Evolutionary conservation across 1,140 invertebrate genomes (phyloP).

Genomic region (Brachionus koreanus): DNA sequence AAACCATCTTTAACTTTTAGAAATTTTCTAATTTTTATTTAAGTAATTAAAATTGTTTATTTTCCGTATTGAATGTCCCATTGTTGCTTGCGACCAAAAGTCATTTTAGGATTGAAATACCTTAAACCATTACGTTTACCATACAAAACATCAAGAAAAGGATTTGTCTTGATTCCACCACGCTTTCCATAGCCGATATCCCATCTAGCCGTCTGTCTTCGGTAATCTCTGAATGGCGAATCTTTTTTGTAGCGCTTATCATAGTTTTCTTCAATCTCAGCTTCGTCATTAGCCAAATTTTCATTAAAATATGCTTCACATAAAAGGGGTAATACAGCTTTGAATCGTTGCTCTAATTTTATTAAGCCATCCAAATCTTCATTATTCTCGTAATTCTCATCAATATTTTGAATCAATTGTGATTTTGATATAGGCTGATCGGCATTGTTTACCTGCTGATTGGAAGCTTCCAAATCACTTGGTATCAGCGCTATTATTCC

Average conservation of each 20-base stretch:
- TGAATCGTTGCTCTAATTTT: conserved; percentile 20
- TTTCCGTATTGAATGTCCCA: conserved; percentile 44
- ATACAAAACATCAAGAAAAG: conserved; percentile 34
- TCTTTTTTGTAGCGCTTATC: conserved; percentile 17
- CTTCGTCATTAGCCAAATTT: not conserved
- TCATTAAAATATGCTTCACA: not conserved
- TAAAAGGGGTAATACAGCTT: not conserved
- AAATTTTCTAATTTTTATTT: not conserved
- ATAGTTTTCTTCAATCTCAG: not conserved
- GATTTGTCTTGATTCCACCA: not conserved
- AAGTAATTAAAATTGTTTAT: not conserved
- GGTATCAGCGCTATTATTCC: not conserved
- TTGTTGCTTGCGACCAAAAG: conserved; percentile 41
- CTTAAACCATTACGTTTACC: conserved; percentile 20
- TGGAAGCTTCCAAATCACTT: not conserved
- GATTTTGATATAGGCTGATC: not conserved
- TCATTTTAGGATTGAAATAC: conserved; percentile 32
- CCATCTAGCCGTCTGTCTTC: conserved; percentile 42
- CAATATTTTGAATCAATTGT: not conserved
- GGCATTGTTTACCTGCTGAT: not conserved
- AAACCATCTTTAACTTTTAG: not conserved
- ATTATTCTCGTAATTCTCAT: not conserved
- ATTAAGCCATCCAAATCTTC: not conserved
- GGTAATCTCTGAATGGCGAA: conserved; percentile 27
- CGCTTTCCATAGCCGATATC: conserved; percentile 39